A percentile compares a stretch with the other conserved stretches of the same genome.
phyloP scores from a whole-genome alignment of 1,140 invertebrate genomes.

The Belonocnema kinseyi region DNA sequence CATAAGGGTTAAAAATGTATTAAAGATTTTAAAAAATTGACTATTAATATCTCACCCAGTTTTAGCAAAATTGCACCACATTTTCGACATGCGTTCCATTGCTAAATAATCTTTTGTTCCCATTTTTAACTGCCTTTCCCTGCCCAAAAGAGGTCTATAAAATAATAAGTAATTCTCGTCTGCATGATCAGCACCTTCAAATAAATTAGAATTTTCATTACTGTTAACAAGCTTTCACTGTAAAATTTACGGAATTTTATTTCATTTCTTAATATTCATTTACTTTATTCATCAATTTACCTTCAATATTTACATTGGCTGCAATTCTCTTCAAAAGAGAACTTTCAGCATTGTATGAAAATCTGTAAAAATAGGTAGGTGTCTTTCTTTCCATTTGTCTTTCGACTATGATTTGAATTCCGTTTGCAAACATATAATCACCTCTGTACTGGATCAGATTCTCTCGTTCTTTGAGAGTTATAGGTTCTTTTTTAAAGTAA shows the following conservation, averaged over 20 bases:
- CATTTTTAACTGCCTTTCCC: slow-evolving; percentile 34
- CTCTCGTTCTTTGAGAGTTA: slow-evolving; percentile 52
- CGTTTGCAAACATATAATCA: slow-evolving; percentile 69
- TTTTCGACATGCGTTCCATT: slow-evolving; percentile 58
- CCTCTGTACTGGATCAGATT: slow-evolving; percentile 68
- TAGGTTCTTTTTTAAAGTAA: slow-evolving; percentile 70
- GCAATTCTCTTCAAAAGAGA: slow-evolving; percentile 35
- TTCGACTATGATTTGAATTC: slow-evolving; percentile 65
- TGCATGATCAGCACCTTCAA: slow-evolving; percentile 55
- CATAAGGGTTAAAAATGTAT: no score
- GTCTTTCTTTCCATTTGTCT: slow-evolving; percentile 59
- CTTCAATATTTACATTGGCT: slow-evolving; percentile 41
- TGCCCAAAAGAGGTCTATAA: slow-evolving; percentile 32
- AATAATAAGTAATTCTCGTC: slow-evolving; percentile 59
- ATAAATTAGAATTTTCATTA: slow-evolving; percentile 21
- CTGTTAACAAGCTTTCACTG: slow-evolving; percentile 10
- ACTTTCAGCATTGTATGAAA: slow-evolving; percentile 57
- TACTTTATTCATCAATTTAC: slow-evolving; percentile 36
- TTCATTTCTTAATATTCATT: slow-evolving; percentile 23
- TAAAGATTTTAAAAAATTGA: no score
- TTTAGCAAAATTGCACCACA: slow-evolving; percentile 74
- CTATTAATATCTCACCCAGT: slow-evolving; percentile 51
- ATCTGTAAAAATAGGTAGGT: slow-evolving; percentile 74
- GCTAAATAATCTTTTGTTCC: slow-evolving; percentile 54
- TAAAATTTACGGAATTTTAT: background rate